Conservation (phyloP, 2,797 vertebrate genomes). For the Crypturellus tataupa region DNA sequence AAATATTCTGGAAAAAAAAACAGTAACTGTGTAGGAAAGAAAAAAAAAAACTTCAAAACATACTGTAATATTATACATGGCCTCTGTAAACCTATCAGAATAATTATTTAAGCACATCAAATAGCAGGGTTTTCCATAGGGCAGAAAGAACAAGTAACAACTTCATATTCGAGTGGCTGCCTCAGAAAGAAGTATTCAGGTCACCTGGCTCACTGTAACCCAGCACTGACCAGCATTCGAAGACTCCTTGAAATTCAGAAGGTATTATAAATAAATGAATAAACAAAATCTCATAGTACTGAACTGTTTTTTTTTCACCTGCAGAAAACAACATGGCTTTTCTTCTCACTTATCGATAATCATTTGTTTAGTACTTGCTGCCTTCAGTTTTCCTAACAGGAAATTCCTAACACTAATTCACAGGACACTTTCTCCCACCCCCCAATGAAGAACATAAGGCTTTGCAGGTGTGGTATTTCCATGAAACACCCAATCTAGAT, state of each 20-base stretch:
- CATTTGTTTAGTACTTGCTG: background rate
- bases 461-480: background rate
- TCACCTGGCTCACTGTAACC: background rate
- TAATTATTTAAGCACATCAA: background rate
- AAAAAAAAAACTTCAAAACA: background rate
- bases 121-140: background rate
- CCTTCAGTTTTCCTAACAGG: background rate
- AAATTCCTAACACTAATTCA: fast-evolving
- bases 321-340: background rate
- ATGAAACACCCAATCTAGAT: background rate
- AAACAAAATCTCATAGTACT: background rate
- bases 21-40: background rate
- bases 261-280: background rate
- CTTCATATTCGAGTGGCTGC: background rate
- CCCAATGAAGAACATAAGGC: background rate
- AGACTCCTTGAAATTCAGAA: background rate
- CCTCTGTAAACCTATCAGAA: background rate
- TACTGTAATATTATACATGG: background rate
- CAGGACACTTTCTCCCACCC: background rate
- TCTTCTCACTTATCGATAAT: background rate
- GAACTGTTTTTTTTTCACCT: background rate
- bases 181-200: background rate
- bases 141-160: background rate
- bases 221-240: background rate
- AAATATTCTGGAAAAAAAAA: background rate